phyloP scores from a whole-genome alignment of 2,797 vertebrate species.

The Sebastes minor region DNA sequence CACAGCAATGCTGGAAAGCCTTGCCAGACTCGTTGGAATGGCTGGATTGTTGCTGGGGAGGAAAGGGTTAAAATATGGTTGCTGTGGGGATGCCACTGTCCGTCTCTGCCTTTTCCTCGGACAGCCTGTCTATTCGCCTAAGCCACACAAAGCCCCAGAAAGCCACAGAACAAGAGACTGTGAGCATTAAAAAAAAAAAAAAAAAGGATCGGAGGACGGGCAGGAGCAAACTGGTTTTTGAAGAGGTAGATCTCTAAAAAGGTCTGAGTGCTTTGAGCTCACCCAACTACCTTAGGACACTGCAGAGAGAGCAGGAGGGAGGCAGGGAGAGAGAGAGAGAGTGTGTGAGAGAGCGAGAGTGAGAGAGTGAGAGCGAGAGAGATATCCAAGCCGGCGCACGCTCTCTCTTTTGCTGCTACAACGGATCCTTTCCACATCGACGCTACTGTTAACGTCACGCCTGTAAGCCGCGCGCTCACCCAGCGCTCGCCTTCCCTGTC shows the following conservation, averaged over 20 bases:
- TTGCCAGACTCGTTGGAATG: constrained; percentile 64
- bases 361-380: constrained; percentile 21
- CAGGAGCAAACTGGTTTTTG: constrained; percentile 78
- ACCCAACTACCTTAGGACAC: constrained; percentile 84
- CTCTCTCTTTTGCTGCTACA: constrained; percentile 82
- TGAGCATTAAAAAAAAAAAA: constrained; percentile 46
- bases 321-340: constrained; percentile 30
- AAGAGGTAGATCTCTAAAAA: constrained; percentile 78
- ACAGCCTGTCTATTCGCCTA: constrained; percentile 49
- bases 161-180: constrained; percentile 62
- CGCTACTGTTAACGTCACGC: constrained; percentile 80
- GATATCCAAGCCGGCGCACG: constrained; percentile 73
- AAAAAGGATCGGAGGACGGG: constrained; percentile 29
- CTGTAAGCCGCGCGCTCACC: constrained; percentile 72
- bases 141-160: constrained; percentile 77
- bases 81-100: constrained; percentile 66
- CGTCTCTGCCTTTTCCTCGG: constrained; percentile 55
- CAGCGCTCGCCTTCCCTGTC: constrained; percentile 62
- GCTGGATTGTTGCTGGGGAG: constrained; percentile 46
- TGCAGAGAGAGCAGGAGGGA: constrained; percentile 71
- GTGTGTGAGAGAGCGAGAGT: not conserved
- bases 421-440: constrained; percentile 80
- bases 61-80: constrained; percentile 68
- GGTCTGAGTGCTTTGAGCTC: constrained; percentile 80
- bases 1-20: constrained; percentile 65